Percentiles rank a stretch among this genome's conserved stretches.
These are phyloP conservation scores for Thamnaconus septentrionalis DNA, from an alignment of 2,113 vertebrate genomes.

Conservation along the genomic window DNA sequence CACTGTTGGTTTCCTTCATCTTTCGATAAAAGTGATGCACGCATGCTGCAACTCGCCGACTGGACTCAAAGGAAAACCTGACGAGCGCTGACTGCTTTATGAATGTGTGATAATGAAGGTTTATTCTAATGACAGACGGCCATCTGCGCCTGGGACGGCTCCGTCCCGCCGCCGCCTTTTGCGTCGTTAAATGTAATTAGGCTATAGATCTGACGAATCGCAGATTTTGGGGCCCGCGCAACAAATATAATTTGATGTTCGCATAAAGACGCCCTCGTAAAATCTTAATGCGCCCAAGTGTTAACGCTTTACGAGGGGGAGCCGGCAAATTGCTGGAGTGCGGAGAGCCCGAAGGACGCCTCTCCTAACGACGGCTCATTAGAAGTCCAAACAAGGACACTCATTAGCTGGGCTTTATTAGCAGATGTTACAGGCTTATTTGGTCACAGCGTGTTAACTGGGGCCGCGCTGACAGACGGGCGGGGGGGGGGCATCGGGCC, in stretches of 20 bases:
- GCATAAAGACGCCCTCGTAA: conserved; percentile 51
- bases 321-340: conserved; percentile 56
- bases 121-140: neutral
- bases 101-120: neutral
- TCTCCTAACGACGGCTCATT: conserved; percentile 70
- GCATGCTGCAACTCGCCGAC: no score
- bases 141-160: conserved; percentile 13
- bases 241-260: conserved; percentile 42
- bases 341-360: conserved; percentile 36
- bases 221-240: conserved; percentile 9
- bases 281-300: conserved; percentile 43
- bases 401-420: conserved; percentile 68
- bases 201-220: conserved; percentile 17
- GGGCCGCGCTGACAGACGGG: conserved; percentile 49
- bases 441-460: conserved; percentile 56
- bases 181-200: no score
- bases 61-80: no score
- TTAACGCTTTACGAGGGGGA: conserved; percentile 51
- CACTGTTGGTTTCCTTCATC: no score
- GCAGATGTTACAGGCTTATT: conserved; percentile 70
- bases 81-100: no score
- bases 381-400: conserved; percentile 67
- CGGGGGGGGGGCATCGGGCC: conserved; percentile 37
- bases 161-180: no score
- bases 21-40: no score